Base-by-base conservation (phyloP, 2,797 vertebrate species). In the Emydoidea blandingii region DNA sequence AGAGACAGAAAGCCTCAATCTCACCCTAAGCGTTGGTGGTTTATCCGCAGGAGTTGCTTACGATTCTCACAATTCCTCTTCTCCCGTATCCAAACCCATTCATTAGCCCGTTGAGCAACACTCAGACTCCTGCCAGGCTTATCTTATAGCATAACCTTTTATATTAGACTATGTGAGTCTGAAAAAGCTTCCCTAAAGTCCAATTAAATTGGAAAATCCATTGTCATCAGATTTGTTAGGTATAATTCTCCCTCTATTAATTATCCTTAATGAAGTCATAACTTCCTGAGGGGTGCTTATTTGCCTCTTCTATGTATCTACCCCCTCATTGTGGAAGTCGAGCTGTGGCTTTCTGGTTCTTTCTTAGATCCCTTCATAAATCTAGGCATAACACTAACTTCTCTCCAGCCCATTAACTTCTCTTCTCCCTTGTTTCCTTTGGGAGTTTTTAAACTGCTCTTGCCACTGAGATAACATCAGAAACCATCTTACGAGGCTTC, bases 141-240 rank as follows among this genome's bases (percentile, higher is more conserved):
- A 54, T 34, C 83, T 86, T 41, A 0, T 47, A 27, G 81, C 88
- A 53, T 81, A 93, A 53, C n/a, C 56, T 81, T 79, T 79, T 92
- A 4, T 72, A 79, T 31, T 68, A 56, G 56, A 92, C 76, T 89
- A 65, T 84, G n/a, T 79, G 85, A 80, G 62, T 86, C 89, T 96
- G 88, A 91, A 78, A 91, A 59, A 89, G 79, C 79, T 85, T 94
- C 96, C 95, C 31, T 59, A 87, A 85, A 83, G 83, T 23, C 88
- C 88, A 96, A 84, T 92, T 96, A 88, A 94, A 87, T 50, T 83
- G 85, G 93, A 89, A 96, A 92, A 94, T 88, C 91, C 87, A 62
- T 15, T 81, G 78, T 56, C 78, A 72, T 74, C 90, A 94, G 94
- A 89, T 94, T 90, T 74, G 52, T 92, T 86, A 87, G 94, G 31